Conservation (phyloP, 2,888 invertebrate genomes). For the Gibbula magus region DNA sequence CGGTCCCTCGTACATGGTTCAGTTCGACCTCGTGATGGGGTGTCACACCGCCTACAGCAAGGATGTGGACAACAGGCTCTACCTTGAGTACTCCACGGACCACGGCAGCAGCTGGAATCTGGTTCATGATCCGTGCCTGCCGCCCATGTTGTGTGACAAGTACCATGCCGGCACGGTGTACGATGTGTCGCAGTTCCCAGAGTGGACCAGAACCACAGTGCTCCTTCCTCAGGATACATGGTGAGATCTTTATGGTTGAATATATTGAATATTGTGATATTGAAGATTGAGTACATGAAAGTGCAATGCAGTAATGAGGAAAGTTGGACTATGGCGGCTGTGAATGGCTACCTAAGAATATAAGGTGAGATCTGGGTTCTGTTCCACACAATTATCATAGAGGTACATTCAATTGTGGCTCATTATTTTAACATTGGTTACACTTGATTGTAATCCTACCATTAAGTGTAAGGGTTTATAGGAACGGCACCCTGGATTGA, state of each 20-base stretch:
- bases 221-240: constrained; percentile 72
- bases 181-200: constrained; percentile 68
- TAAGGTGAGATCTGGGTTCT: too few relatives aligned
- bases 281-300: too few relatives aligned
- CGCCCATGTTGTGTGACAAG: constrained; percentile 68
- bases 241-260: constrained; percentile 57
- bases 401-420: too few relatives aligned
- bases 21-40: constrained; percentile 75
- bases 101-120: constrained; percentile 75
- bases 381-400: too few relatives aligned
- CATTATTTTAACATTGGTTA: too few relatives aligned
- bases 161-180: constrained; percentile 73
- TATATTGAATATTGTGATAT: neutral
- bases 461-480: too few relatives aligned
- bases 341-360: too few relatives aligned
- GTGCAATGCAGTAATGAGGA: too few relatives aligned
- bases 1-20: constrained; percentile 75
- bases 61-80: constrained; percentile 59
- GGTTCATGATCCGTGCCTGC: constrained; percentile 72
- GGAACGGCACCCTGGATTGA: too few relatives aligned
- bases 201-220: constrained; percentile 74
- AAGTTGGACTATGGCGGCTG: too few relatives aligned
- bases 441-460: too few relatives aligned
- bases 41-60: constrained; percentile 68
- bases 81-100: constrained; percentile 74